Base-by-base conservation (phyloP, 2,888 invertebrate species). In the Dolomedes plantarius region DNA sequence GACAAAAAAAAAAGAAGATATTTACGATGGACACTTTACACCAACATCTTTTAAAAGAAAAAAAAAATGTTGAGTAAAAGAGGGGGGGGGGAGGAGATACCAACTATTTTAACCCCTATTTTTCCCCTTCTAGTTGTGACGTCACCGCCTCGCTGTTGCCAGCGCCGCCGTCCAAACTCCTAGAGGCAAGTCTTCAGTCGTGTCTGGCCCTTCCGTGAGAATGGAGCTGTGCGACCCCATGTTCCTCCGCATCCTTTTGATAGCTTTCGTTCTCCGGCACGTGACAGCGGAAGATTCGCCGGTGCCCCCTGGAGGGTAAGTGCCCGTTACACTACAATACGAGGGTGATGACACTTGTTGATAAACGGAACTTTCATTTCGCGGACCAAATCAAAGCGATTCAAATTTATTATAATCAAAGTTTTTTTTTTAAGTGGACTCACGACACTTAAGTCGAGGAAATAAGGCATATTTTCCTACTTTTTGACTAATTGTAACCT, bases 211-310 rank as follows among this genome's bases (percentile, higher is more conserved):
- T 46, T 46, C 11, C 5, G 7, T 46, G n/a, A 2, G 46, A 46
- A 46, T 46, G 46, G 46, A 46, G 46, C 46, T 46, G 46, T 46
- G 16, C n/a, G 11, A 16, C 46, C 11, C 16, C 13, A 11, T 46
- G 46, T 46, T 46, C 46, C 46, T 46, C 46, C 46, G 46, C 46
- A 46, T 46, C 46, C 46, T 46, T 46, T 16, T 46, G 13, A 46
- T 16, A 9, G 46, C 16, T 46, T 2, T 46, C 11, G 11, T 16
- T 6, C 46, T 46, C 16, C 46, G 46, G 46, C 46, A 46, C 46
- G 46, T 46, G 46, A 46, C 46, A 46, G 11, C 46, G 2, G 46
- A 46, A 13, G 46, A 46, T 16, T 9, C 46, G 13, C 46, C 46
- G 46, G 46, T 46, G 16, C 46, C 46, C 2, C 46, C 46, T 9